These are phyloP conservation scores for Rhinatrema bivittatum DNA, from an alignment of 2,797 vertebrate species.

Conservation along the genomic window DNA sequence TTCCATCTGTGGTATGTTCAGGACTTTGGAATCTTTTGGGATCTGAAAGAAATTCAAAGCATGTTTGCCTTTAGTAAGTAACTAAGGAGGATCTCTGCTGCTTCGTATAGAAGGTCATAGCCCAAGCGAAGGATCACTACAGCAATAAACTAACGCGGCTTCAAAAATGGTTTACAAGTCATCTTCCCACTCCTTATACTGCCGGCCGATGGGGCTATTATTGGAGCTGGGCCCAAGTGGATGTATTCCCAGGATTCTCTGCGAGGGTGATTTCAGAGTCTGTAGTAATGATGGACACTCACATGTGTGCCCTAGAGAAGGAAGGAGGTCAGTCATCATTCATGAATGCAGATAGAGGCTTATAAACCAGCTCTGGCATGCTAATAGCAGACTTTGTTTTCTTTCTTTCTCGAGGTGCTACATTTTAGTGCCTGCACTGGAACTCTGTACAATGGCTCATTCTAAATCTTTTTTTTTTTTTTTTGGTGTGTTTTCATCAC, in stretches of 20 bases:
- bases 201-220: slow-evolving; percentile 57
- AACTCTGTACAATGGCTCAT: slow-evolving; percentile 12
- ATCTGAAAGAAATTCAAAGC: slow-evolving; percentile 29
- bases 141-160: slow-evolving; percentile 17
- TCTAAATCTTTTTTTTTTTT: slow-evolving; percentile 4
- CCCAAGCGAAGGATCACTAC: slow-evolving; percentile 24
- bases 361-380: slow-evolving; percentile 6
- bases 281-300: slow-evolving; percentile 56
- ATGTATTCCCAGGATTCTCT: slow-evolving; percentile 61
- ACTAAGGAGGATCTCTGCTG: too few relatives aligned
- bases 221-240: slow-evolving; percentile 59
- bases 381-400: background rate
- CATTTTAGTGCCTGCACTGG: slow-evolving; percentile 25
- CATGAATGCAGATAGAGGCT: slow-evolving; percentile 16
- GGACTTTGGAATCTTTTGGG: slow-evolving; percentile 24
- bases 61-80: slow-evolving; percentile 46
- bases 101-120: too few relatives aligned
- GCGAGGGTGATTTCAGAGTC: slow-evolving; percentile 40
- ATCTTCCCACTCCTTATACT: slow-evolving; percentile 28
- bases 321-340: slow-evolving; percentile 25
- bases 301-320: slow-evolving; percentile 45
- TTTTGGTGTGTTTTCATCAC: background rate
- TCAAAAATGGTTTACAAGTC: slow-evolving; percentile 18
- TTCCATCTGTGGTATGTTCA: too few relatives aligned
- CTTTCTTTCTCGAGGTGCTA: slow-evolving; percentile 4